phyloP scores from a whole-genome alignment of 2,797 vertebrate species.

The Pseudomugil tenellus region DNA sequence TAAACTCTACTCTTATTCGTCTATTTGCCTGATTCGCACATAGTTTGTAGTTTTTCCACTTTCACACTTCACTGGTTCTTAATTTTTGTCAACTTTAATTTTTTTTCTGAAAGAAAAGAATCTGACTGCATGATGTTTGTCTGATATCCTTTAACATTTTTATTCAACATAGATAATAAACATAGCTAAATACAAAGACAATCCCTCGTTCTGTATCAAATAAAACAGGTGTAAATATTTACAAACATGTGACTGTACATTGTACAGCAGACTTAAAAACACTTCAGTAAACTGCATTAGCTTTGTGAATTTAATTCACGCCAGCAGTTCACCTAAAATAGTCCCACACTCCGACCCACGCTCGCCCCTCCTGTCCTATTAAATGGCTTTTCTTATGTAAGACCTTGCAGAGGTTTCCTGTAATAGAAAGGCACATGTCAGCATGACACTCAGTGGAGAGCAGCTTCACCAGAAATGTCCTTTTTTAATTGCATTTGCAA shows the following conservation, averaged over 20 bases:
- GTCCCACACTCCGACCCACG: not conserved
- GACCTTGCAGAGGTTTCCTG: constrained; percentile 25
- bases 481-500: constrained; percentile 28
- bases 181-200: constrained; percentile 40
- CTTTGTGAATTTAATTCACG: constrained; percentile 44
- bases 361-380: constrained; percentile 10
- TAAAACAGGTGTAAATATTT: constrained; percentile 61
- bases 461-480: constrained; percentile 34
- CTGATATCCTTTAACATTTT: constrained; percentile 56
- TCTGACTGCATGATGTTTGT: not conserved
- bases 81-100: constrained; percentile 5
- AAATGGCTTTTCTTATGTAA: constrained; percentile 28
- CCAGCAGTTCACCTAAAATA: constrained; percentile 41
- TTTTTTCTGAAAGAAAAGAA: not conserved
- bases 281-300: constrained; percentile 30
- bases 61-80: no score
- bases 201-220: constrained; percentile 55
- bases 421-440: constrained; percentile 57
- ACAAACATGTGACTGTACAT: constrained; percentile 69
- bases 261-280: constrained; percentile 59
- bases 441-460: constrained; percentile 24
- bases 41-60: no score
- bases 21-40: no score
- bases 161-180: constrained; percentile 49
- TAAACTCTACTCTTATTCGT: no score